phyloP scores from a whole-genome alignment of 2,113 vertebrate genomes.

The Monarcha castaneiventris region DNA sequence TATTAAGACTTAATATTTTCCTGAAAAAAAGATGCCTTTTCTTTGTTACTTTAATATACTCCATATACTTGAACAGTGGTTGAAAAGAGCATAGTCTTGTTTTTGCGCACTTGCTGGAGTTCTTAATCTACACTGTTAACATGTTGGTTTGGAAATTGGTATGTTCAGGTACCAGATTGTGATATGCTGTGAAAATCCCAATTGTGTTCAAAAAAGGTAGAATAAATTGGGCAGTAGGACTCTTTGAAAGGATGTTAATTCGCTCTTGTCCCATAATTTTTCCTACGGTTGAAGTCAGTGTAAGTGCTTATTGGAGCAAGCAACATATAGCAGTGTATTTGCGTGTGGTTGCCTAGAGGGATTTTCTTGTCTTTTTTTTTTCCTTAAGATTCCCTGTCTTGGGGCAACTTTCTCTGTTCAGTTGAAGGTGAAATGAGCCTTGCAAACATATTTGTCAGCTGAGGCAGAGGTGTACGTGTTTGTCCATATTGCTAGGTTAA shows the following conservation, averaged over 20 bases:
- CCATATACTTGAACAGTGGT: background rate
- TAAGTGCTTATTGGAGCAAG: slow-evolving; percentile 10
- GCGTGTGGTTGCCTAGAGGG: background rate
- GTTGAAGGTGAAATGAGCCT: slow-evolving; percentile 14
- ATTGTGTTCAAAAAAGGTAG: background rate
- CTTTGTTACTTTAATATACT: background rate
- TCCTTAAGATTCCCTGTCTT: background rate
- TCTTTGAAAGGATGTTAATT: background rate
- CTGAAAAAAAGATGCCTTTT: background rate
- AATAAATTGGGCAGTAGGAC: background rate
- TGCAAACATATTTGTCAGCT: background rate
- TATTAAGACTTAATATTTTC: background rate
- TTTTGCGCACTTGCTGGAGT: background rate
- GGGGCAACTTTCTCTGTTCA: background rate
- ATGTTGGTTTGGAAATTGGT: slow-evolving; percentile 10
- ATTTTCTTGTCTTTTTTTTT: background rate
- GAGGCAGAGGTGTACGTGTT: background rate
- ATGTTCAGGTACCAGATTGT: background rate
- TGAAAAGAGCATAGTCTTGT: background rate
- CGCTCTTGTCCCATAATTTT: background rate
- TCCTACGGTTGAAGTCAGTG: background rate
- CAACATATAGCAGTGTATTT: background rate
- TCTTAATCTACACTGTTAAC: background rate
- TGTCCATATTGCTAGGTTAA: background rate
- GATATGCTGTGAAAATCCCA: background rate